Base-by-base conservation (phyloP, 2,113 vertebrate genomes). In the Pachyramphus minor region DNA sequence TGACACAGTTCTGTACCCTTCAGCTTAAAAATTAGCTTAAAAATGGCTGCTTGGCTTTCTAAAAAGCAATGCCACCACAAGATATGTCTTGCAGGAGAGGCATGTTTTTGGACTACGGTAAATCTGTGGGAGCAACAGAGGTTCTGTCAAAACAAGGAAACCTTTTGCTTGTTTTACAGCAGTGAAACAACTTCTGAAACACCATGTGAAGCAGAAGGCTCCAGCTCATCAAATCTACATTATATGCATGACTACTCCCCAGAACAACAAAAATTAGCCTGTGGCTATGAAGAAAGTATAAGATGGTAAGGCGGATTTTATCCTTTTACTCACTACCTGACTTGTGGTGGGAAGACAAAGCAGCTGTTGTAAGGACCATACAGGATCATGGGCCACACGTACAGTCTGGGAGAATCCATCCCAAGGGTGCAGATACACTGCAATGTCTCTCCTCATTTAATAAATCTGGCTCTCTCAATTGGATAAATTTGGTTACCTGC, bases 221-320 rank as follows among this genome's bases (percentile, higher is more conserved):
- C 53, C 44, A 42, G 91, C 76, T 94, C 79, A 62, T 58, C 45
- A 25, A 19, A 82, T 58, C 42, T 64, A 50, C 45, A 79, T 86
- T 80, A 73, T 47, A 67, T n/a, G 68, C 81, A 74, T 39, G 84
- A 81, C 71, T 72, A 35, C 67, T 66, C 31, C 42, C 45, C 5
- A 1, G 60, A 96, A 95, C 74, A 97, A 93, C 82, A 95, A 89
- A 76, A 92, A 78, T 90, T 80, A 95, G 79, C 90, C 71, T 6
- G 27, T 87, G 83, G 92, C 85, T 91, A 49, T 56, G 53, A 76
- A 64, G 80, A 50, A 90, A 90, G 37, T 31, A 39, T 41, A 89
- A 94, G 87, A 87, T 12, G 20, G 77, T 49, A 80, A 68, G 42
- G 68, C 35, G 75, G 63, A 73, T 89, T 92, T 95, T 72, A n/a